These are phyloP conservation scores for Tricholauxania praeusta DNA, from an alignment of 2,888 invertebrate genomes.

Conservation along the genomic window DNA sequence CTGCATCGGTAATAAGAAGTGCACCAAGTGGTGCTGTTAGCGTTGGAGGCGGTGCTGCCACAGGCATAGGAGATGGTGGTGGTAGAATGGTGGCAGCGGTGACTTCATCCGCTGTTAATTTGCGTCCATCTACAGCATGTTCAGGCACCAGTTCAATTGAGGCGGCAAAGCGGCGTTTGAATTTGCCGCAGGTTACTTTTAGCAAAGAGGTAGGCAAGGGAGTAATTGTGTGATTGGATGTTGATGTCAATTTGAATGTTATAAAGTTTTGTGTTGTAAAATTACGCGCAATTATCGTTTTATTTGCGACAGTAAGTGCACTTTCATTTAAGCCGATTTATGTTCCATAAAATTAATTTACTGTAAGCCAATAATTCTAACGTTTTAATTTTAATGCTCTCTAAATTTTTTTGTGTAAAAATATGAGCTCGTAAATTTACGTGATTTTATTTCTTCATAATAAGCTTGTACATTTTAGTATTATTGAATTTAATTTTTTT, in stretches of 20 bases:
- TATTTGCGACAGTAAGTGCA: background rate
- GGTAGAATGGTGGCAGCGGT: constrained; percentile 47
- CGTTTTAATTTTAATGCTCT: background rate
- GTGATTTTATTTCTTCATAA: no score
- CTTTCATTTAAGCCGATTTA: no score
- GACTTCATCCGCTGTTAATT: constrained; percentile 50
- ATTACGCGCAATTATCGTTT: no score
- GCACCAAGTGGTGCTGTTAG: constrained; percentile 43
- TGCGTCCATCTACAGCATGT: constrained; percentile 78
- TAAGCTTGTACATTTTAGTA: no score
- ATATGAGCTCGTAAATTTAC: no score
- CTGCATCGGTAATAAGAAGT: constrained; percentile 21
- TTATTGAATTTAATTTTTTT: no score
- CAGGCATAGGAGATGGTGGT: constrained; percentile 3
- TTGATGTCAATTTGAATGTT: background rate
- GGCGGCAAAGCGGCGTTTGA: constrained; percentile 73
- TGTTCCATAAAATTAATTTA: no score
- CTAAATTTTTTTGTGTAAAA: background rate
- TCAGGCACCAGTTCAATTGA: constrained; percentile 75
- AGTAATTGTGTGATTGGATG: constrained; percentile 76
- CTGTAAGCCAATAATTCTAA: background rate
- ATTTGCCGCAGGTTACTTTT: constrained; percentile 86
- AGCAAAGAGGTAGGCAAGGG: constrained; percentile 93
- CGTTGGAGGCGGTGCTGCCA: constrained; percentile 8
- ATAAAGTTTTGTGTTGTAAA: no score